A percentile compares a stretch with the other conserved stretches of the same genome.
Conservation (phyloP, 2,888 invertebrate genomes). For the Standfussiana lucernea region DNA sequence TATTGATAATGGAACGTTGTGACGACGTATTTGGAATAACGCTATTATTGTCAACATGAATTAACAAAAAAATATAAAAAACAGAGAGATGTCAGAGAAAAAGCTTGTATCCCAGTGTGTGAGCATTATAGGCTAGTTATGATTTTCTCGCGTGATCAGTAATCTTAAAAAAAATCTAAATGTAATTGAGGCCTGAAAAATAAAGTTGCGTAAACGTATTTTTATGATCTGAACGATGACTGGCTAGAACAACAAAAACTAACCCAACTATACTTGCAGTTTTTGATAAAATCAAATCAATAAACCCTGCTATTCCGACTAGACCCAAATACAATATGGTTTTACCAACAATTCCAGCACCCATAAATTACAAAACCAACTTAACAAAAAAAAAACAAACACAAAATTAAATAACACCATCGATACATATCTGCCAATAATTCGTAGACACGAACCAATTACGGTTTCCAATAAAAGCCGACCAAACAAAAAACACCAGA, state of each 20-base stretch:
- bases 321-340: background rate
- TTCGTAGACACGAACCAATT: constrained; percentile 71
- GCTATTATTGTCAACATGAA: too few species aligned
- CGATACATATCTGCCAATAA: constrained; percentile 63
- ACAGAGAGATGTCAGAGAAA: background rate
- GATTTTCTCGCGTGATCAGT: too few species aligned
- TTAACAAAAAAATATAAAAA: too few species aligned
- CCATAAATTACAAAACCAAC: constrained; percentile 22
- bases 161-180: background rate
- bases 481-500: constrained; percentile 70
- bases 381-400: constrained; percentile 36
- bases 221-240: background rate
- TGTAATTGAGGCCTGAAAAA: background rate
- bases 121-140: background rate
- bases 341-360: constrained; percentile 15
- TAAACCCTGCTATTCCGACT: background rate
- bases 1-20: too few species aligned
- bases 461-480: constrained; percentile 74
- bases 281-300: constrained; percentile 12
- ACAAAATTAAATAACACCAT: constrained; percentile 56
- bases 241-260: background rate
- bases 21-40: too few species aligned
- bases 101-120: background rate
- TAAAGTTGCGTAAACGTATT: background rate
- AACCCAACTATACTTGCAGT: background rate